phyloP scores from a whole-genome alignment of 2,797 vertebrate genomes.

The Protonibea diacanthus region DNA sequence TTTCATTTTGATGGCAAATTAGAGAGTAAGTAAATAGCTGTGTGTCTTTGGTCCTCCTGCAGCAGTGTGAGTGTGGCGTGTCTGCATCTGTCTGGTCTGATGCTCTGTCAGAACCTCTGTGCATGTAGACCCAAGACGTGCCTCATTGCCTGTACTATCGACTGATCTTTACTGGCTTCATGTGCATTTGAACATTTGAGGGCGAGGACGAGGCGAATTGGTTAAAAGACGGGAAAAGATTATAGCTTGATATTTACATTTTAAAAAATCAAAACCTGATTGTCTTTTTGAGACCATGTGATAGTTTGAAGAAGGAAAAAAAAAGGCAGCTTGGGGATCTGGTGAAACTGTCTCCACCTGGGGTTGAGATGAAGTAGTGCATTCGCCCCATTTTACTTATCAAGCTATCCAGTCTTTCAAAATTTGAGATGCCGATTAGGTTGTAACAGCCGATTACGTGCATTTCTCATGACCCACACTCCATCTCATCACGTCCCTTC shows the following conservation, averaged over 20 bases:
- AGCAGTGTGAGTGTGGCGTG: slow-evolving; percentile 74
- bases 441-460: slow-evolving; percentile 34
- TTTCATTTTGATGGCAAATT: slow-evolving; percentile 85
- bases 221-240: background rate
- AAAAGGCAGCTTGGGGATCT: background rate
- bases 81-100: slow-evolving; percentile 75
- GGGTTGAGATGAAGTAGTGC: slow-evolving; percentile 12
- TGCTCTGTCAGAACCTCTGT: slow-evolving; percentile 70
- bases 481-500: slow-evolving; percentile 73
- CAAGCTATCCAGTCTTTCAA: background rate
- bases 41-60: slow-evolving; percentile 70
- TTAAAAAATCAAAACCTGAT: background rate
- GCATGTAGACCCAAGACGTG: slow-evolving; percentile 67
- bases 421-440: background rate
- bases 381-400: slow-evolving; percentile 4
- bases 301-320: background rate
- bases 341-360: slow-evolving; percentile 24
- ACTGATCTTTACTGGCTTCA: slow-evolving; percentile 38
- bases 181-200: slow-evolving; percentile 57
- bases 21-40: slow-evolving; percentile 88
- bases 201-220: background rate
- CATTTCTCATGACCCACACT: slow-evolving; percentile 61
- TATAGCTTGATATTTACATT: background rate
- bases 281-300: background rate
- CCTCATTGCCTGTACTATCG: slow-evolving; percentile 66